A percentile compares a stretch with the other conserved stretches of the same genome.
phyloP scores from a whole-genome alignment of 2,888 invertebrate genomes.

The Clitarchus hookeri region DNA sequence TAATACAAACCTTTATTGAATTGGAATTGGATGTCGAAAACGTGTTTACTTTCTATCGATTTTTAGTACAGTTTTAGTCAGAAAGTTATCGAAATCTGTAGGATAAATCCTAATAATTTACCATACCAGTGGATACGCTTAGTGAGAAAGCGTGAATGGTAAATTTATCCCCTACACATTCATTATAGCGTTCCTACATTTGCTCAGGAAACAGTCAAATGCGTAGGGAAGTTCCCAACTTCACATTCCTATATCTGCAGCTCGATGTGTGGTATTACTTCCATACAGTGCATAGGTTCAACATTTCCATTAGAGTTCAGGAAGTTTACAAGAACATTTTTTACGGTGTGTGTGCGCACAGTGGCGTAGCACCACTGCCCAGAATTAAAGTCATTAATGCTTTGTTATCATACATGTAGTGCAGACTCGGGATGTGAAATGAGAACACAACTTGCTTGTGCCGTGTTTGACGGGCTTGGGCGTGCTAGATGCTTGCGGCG shows the following conservation, averaged over 20 bases:
- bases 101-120: background rate
- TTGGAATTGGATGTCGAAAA: conserved; percentile 3
- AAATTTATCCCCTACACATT: too few species aligned
- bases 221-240: too few species aligned
- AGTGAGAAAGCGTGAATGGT: too few species aligned
- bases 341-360: background rate
- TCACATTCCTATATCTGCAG: background rate
- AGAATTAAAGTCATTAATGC: background rate
- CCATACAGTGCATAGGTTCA: background rate
- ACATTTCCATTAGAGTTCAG: background rate
- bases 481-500: background rate
- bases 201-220: too few species aligned
- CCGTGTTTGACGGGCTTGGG: background rate
- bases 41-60: background rate
- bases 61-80: background rate
- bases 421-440: background rate
- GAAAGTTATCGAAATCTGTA: background rate
- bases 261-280: background rate
- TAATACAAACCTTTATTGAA: background rate
- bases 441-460: background rate
- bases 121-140: too few species aligned
- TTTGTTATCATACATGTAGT: background rate
- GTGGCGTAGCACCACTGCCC: background rate
- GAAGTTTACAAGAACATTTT: too few species aligned
- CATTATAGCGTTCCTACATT: too few species aligned